A percentile compares a stretch with the other conserved stretches of the same genome.
Conservation (phyloP, 2,113 vertebrate genomes). For the Centropus bengalensis region DNA sequence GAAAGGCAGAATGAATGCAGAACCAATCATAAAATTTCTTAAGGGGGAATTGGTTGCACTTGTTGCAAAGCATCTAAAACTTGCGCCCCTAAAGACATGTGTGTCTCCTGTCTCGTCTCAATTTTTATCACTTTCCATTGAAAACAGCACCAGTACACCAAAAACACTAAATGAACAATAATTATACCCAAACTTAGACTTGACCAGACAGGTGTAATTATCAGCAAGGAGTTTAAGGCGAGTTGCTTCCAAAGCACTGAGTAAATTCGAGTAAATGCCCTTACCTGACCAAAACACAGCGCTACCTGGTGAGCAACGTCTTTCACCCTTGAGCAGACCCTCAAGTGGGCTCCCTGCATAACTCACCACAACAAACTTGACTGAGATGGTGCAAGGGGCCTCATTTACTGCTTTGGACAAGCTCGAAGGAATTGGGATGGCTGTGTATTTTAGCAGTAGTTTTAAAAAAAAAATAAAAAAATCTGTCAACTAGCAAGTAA, state of each 20-base stretch:
- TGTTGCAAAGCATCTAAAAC: background rate
- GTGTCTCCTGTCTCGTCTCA: background rate
- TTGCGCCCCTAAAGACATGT: background rate
- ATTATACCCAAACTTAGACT: background rate
- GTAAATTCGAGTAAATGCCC: background rate
- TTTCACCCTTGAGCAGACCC: fast-evolving
- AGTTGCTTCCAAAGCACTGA: background rate
- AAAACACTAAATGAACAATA: background rate
- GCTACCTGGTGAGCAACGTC: background rate
- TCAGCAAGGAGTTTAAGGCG: background rate
- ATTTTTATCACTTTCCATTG: background rate
- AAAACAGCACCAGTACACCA: background rate
- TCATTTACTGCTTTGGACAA: background rate
- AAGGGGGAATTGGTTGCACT: background rate
- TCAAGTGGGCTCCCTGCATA: background rate
- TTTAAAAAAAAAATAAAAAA: background rate
- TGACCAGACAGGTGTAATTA: background rate
- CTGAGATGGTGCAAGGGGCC: background rate
- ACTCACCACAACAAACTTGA: background rate
- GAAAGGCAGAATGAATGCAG: background rate
- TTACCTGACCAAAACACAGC: background rate
- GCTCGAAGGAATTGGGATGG: background rate
- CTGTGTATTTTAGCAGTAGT: background rate
- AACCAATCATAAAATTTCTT: background rate
- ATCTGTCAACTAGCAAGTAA: background rate